Conservation (phyloP, 2,113 vertebrate species). For the Jaculus jaculus region DNA sequence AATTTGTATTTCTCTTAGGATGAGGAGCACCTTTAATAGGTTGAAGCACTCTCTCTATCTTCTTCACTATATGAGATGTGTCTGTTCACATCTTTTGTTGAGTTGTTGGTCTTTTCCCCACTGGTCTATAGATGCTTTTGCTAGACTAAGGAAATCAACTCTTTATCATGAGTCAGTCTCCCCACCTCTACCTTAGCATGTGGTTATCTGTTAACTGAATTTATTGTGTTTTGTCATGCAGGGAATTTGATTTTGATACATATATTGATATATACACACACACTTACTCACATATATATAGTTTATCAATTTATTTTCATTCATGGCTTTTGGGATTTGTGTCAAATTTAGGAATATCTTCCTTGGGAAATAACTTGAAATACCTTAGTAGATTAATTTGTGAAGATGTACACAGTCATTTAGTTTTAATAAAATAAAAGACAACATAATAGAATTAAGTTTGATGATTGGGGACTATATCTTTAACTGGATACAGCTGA, state of each 20-base stretch:
- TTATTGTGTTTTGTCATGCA: slow-evolving; percentile 22
- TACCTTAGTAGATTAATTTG: not conserved
- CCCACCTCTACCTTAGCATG: not conserved
- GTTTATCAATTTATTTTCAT: not conserved
- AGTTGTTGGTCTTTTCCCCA: not conserved
- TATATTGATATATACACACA: too few species aligned
- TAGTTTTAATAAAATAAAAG: not conserved
- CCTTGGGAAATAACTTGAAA: not conserved
- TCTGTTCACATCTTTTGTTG: not conserved
- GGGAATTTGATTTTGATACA: slow-evolving; percentile 29
- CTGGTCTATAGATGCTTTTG: not conserved
- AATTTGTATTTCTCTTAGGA: slow-evolving; percentile 56
- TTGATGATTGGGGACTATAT: not conserved
- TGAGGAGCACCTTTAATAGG: slow-evolving; percentile 13
- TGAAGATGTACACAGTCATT: not conserved
- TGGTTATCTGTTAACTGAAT: not conserved
- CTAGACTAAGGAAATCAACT: slow-evolving; percentile 19
- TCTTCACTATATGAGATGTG: not conserved
- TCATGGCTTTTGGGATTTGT: not conserved
- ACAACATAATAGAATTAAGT: not conserved
- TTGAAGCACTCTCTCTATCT: not conserved
- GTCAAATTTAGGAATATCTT: not conserved
- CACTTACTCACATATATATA: not conserved
- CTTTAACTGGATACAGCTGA: not conserved
- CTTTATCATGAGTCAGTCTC: not conserved